Base-by-base conservation (phyloP, 2,113 vertebrate genomes). In the Pachypanchax playfairii region DNA sequence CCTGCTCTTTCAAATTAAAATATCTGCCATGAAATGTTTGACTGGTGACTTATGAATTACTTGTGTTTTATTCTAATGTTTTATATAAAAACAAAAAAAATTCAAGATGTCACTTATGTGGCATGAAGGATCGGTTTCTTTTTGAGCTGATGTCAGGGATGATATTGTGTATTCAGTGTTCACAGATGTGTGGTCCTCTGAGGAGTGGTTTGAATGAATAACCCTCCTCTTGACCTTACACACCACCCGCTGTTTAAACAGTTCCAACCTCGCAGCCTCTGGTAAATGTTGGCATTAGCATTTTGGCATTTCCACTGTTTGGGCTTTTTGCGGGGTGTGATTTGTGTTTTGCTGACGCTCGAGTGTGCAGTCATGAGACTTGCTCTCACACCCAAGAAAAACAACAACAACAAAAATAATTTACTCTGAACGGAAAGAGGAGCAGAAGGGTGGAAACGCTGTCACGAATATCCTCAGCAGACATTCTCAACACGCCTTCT, bases 221-320 rank as follows among this genome's bases (percentile, higher is more conserved):
- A 87, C 88, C 73, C 64, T 10, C 64, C 67, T 65, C 63, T 80
- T 83, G 80, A 90, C 87, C 88, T 88, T 84, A 77, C 81, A 80
- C 59, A 58, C 69, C 54, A 72, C 60, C 74, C 54, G 31, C 77
- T 88, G 85, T 90, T 90, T 91, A 84, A 89, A 83, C 83, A 85
- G 85, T 72, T 65, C 77, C 77, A 76, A 36, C 83, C 86, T 82
- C 84, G 11, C 70, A 73, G 88, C 76, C 78, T 57, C 79, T 55
- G 74, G 84, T 88, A 92, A 93, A 93, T 92, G 91, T 89, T 93
- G 85, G 73, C 75, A 92, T 92, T 92, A 92, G 91, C 91, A 93
- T 91, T 91, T 91, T 92, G 91, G 88, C 89, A 91, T 93, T 93
- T 92, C 48, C 79, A 80, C 69, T 78, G 80, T 77, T 80, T 82